phyloP scores from a whole-genome alignment of 2,113 vertebrate species.

The Pitta sordida region DNA sequence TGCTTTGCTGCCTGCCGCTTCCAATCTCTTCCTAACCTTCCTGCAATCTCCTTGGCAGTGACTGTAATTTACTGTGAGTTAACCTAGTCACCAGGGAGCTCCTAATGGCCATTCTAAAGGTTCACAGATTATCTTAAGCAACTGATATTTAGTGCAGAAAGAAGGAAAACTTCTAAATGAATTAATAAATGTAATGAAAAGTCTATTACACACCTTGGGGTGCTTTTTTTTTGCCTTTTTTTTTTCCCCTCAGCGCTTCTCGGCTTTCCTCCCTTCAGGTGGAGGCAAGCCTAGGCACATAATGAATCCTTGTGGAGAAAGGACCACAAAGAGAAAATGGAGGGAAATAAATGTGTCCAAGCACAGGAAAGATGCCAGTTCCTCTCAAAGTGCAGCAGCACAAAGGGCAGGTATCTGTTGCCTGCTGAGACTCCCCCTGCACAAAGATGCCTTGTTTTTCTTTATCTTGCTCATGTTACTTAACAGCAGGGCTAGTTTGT shows the following conservation, averaged over 20 bases:
- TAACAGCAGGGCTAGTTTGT: slow-evolving; percentile 46
- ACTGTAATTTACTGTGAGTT: slow-evolving; percentile 70
- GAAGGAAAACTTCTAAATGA: slow-evolving; percentile 52
- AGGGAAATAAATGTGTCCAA: background rate
- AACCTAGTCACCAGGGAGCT: slow-evolving; percentile 65
- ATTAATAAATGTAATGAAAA: slow-evolving; percentile 62
- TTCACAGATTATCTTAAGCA: slow-evolving; percentile 65
- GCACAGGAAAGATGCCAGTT: background rate
- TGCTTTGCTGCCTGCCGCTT: slow-evolving; percentile 29
- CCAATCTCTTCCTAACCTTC: slow-evolving; percentile 31
- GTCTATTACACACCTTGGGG: slow-evolving; percentile 31
- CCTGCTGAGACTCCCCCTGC: background rate
- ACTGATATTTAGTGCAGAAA: slow-evolving; percentile 65
- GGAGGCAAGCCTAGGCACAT: background rate
- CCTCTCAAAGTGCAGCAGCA: background rate
- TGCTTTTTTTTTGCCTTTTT: background rate
- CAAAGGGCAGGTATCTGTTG: slow-evolving; percentile 1
- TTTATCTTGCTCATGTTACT: slow-evolving; percentile 30
- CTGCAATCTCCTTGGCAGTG: slow-evolving; percentile 68
- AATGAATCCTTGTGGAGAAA: background rate
- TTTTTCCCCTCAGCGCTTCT: background rate
- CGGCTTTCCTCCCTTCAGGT: background rate
- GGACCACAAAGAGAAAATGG: background rate
- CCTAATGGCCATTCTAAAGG: slow-evolving; percentile 61
- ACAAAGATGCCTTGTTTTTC: slow-evolving; percentile 15